These are phyloP conservation scores for Actinernus sp. DNA, from an alignment of 92 coral and sea anemone genomes.

Conservation along the genomic window DNA sequence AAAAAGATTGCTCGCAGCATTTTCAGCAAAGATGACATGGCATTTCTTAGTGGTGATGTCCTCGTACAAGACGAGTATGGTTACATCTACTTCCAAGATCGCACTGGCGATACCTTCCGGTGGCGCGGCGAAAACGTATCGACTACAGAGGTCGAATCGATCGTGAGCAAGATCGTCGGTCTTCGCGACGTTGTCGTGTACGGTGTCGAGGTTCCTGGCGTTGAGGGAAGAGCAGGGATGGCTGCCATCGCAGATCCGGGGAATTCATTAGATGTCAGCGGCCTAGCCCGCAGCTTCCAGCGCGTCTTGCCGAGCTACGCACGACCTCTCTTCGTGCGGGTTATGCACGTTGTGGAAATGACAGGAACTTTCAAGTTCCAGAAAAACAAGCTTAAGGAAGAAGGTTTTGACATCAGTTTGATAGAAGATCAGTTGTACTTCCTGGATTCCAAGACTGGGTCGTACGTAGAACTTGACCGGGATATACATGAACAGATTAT, in stretches of 20 bases:
- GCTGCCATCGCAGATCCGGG: conserved; percentile 91
- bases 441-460: conserved; percentile 59
- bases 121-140: conserved; percentile 99
- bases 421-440: conserved; percentile 79
- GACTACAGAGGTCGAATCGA: conserved; percentile 92
- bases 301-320: conserved; percentile 88
- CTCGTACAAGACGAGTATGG: conserved; percentile 86
- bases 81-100: conserved; percentile 90
- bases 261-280: conserved; percentile 54
- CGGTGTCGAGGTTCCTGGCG: conserved; percentile 91
- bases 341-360: conserved; percentile 77
- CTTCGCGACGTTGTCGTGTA: conserved; percentile 89
- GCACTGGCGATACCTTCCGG: conserved; percentile 99
- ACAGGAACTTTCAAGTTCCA: conserved; percentile 96
- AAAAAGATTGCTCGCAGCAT: conserved; percentile 77
- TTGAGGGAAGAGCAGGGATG: conserved; percentile 99
- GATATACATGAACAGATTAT: conserved; percentile 62
- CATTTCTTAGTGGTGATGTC: conserved; percentile 88
- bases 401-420: conserved; percentile 80
- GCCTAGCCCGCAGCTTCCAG: conserved; percentile 55
- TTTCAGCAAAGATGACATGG: conserved; percentile 74
- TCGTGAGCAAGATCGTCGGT: conserved; percentile 77
- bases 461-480: conserved; percentile 62
- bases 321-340: conserved; percentile 83
- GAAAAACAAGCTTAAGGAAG: conserved; percentile 78